Evolutionary conservation across 1,140 invertebrate species (phyloP).

Genomic region (Trichoplusia ni): DNA sequence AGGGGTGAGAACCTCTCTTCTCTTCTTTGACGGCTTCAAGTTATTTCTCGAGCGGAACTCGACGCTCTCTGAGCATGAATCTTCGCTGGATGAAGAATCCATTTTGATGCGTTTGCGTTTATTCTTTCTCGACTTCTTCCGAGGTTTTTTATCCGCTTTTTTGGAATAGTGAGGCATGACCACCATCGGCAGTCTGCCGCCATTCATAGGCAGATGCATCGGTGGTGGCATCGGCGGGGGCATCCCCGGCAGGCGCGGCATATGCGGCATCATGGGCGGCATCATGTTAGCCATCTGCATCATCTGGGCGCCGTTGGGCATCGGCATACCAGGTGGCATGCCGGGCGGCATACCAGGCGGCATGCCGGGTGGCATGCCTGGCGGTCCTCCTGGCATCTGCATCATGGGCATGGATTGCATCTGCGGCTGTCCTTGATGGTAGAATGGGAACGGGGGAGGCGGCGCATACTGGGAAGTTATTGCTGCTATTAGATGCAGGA

Average conservation of each 20-base stretch:
- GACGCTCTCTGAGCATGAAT: slow-evolving; percentile 20
- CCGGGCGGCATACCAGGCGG: slow-evolving; percentile 4
- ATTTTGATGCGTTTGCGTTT: slow-evolving; percentile 33
- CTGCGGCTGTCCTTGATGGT: slow-evolving; percentile 8
- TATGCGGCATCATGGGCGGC: slow-evolving; percentile 17
- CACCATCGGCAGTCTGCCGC: slow-evolving; percentile 52
- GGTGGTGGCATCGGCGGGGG: slow-evolving; percentile 36
- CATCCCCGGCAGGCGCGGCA: slow-evolving; percentile 20
- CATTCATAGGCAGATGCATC: slow-evolving; percentile 40
- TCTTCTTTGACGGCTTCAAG: slow-evolving; percentile 19
- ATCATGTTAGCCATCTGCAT: too few species aligned
- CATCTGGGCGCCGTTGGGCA: not conserved
- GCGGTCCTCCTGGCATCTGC: too few species aligned
- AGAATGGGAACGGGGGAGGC: slow-evolving; percentile 1
- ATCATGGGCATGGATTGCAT: slow-evolving; percentile 10
- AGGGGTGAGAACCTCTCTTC: slow-evolving; percentile 44
- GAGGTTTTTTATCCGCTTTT: slow-evolving; percentile 36
- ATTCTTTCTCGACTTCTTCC: slow-evolving; percentile 39
- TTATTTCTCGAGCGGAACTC: slow-evolving; percentile 23
- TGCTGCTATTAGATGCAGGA: not conserved
- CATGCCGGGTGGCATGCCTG: not conserved
- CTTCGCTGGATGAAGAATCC: slow-evolving; percentile 44
- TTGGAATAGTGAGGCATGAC: slow-evolving; percentile 60
- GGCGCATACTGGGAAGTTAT: slow-evolving; percentile 22
- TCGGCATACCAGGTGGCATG: too few species aligned